Conservation (phyloP, 2,797 vertebrate species). For the Lacerta bilineata region DNA sequence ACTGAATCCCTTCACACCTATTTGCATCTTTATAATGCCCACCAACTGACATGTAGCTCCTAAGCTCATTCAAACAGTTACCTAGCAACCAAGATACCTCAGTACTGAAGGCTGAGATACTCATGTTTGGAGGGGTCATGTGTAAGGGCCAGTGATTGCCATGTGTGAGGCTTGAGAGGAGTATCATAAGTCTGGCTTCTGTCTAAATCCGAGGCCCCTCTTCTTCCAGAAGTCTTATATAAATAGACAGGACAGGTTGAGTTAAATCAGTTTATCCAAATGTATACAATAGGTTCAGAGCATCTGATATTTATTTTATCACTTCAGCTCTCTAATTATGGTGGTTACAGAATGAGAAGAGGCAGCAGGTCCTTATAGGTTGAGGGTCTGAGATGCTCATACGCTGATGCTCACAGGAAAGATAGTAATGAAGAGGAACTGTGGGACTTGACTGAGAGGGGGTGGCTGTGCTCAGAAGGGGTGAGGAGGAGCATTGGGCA, state of each 20-base stretch:
- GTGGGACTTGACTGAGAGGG: background rate
- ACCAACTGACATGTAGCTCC: background rate
- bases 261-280: constrained; percentile 37
- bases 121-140: background rate
- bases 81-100: background rate
- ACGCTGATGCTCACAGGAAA: background rate
- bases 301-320: constrained; percentile 15
- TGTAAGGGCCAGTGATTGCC: background rate
- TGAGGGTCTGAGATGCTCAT: background rate
- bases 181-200: constrained; percentile 32
- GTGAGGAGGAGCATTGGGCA: background rate
- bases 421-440: background rate
- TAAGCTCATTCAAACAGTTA: background rate
- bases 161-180: background rate
- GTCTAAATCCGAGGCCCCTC: constrained; percentile 12
- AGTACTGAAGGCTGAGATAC: background rate
- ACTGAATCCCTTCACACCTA: background rate
- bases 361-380: constrained; percentile 3
- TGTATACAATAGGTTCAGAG: constrained; percentile 36
- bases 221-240: constrained; percentile 18
- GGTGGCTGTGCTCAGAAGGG: background rate
- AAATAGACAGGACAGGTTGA: constrained; percentile 38
- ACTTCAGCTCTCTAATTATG: background rate
- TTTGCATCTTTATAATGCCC: constrained; percentile 8
- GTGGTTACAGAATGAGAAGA: constrained; percentile 23